Conservation (phyloP, 1,140 invertebrate genomes). For the Charaxes varanes region DNA sequence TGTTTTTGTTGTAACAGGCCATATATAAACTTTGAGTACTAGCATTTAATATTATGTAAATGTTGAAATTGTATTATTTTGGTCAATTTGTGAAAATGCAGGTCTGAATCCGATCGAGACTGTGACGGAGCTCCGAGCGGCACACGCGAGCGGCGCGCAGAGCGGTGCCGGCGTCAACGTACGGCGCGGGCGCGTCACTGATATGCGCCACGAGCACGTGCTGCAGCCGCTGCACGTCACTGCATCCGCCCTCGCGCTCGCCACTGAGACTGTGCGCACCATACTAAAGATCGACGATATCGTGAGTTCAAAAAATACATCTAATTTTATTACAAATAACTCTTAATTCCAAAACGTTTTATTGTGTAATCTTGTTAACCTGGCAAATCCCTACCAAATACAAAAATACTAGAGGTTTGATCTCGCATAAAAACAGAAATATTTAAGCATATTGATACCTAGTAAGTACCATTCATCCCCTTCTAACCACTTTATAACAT, state of each 20-base stretch:
- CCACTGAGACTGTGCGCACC: conserved; percentile 97
- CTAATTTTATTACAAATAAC: no score
- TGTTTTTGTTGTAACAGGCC: no score
- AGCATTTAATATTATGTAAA: no score
- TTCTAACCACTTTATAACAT: no score
- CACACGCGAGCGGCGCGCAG: conserved; percentile 90
- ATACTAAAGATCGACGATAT: conserved; percentile 99
- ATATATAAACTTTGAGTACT: no score
- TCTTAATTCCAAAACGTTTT: no score
- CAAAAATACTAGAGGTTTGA: no score
- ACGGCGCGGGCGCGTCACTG: conserved; percentile 94
- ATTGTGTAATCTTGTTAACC: no score
- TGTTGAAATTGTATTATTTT: not conserved
- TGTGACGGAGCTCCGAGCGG: conserved; percentile 96
- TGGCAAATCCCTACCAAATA: no score
- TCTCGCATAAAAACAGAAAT: no score
- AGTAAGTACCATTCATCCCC: no score
- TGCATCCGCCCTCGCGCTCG: conserved; percentile 93
- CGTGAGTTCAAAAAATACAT: conserved; percentile 72
- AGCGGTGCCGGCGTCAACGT: conserved; percentile 96
- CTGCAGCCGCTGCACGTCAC: conserved; percentile 97
- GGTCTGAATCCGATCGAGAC: conserved; percentile 97
- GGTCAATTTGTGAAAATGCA: conserved; percentile 16
- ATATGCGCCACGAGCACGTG: conserved; percentile 98
- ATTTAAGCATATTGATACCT: no score